Evolutionary conservation across 2,797 vertebrate genomes (phyloP).

Genomic region (Melanotaenia trifasciata): DNA sequence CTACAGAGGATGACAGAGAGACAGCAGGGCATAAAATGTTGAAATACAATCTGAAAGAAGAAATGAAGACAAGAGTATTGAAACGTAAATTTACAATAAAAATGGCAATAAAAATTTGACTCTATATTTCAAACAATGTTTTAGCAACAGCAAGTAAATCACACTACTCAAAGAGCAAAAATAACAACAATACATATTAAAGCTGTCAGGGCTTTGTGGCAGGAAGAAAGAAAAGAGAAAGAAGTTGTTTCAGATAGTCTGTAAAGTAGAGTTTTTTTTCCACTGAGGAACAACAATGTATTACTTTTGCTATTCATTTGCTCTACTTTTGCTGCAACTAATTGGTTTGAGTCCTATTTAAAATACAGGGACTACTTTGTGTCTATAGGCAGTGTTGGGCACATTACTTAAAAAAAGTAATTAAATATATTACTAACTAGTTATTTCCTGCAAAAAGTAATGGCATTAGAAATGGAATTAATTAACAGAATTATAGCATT

Average conservation of each 20-base stretch:
- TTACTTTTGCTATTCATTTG: too few species aligned
- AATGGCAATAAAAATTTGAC: conserved; percentile 36
- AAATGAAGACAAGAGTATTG: conserved; percentile 40
- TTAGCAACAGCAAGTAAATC: not conserved
- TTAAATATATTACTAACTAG: too few species aligned
- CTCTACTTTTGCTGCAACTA: too few species aligned
- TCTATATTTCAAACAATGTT: conserved; percentile 33
- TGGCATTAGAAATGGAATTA: too few species aligned
- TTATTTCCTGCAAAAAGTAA: too few species aligned
- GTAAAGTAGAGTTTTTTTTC: not conserved
- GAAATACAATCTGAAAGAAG: conserved; percentile 33
- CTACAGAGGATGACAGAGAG: conserved; percentile 26
- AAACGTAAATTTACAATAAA: conserved; percentile 48
- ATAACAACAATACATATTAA: not conserved
- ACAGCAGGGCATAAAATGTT: conserved; percentile 45
- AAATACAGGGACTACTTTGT: too few species aligned
- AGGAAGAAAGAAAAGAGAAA: not conserved
- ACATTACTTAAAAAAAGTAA: too few species aligned
- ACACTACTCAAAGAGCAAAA: conserved; percentile 2
- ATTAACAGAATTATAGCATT: too few species aligned
- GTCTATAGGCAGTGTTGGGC: too few species aligned
- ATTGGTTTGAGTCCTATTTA: too few species aligned
- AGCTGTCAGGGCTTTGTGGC: not conserved
- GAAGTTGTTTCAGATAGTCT: not conserved
- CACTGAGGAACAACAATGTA: too few species aligned